These are phyloP conservation scores for Stratiomys singularior DNA, from an alignment of 2,888 invertebrate species.

Conservation along the genomic window DNA sequence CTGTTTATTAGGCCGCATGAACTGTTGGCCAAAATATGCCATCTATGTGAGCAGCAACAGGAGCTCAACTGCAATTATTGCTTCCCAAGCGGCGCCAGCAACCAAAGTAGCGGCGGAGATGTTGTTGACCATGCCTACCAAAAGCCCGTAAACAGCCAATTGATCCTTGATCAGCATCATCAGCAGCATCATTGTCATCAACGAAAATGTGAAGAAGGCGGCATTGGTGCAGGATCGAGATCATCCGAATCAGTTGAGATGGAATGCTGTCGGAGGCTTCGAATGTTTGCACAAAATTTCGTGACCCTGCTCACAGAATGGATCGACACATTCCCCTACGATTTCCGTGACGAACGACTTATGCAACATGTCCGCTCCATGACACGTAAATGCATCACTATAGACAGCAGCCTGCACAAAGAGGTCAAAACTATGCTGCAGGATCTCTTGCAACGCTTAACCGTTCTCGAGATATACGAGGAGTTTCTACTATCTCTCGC, in stretches of 20 bases:
- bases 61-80: conserved; percentile 63
- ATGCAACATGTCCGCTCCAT: conserved; percentile 92
- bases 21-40: conserved; percentile 85
- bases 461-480: conserved; percentile 91
- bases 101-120: conserved; percentile 56
- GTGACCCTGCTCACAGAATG: conserved; percentile 89
- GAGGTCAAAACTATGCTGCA: conserved; percentile 87
- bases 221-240: not conserved
- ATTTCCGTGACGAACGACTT: conserved; percentile 94
- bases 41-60: conserved; percentile 82
- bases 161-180: not conserved
- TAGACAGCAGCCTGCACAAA: conserved; percentile 70
- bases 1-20: conserved; percentile 94
- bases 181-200: not conserved
- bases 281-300: conserved; percentile 75
- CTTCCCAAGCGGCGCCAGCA: conserved; percentile 52
- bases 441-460: conserved; percentile 85
- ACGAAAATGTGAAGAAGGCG: not conserved
- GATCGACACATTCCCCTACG: conserved; percentile 97
- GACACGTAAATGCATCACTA: conserved; percentile 80
- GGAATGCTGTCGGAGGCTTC: conserved; percentile 51
- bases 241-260: conserved; percentile 29
- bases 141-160: not conserved
- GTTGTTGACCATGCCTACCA: conserved; percentile 48
- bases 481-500: conserved; percentile 64